phyloP scores from a whole-genome alignment of 2,888 invertebrate genomes.

The Macroteleia sp. region DNA sequence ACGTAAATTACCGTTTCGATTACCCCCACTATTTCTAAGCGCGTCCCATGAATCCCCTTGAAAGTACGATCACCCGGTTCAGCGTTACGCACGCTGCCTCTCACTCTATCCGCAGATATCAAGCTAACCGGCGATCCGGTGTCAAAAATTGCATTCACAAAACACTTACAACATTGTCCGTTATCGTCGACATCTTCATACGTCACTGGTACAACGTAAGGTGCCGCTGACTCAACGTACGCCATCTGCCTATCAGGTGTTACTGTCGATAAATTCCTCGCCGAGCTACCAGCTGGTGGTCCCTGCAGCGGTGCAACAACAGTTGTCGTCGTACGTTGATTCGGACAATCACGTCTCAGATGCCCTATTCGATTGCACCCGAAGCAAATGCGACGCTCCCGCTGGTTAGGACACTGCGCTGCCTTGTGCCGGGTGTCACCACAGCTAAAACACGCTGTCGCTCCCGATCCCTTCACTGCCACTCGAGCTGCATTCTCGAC shows the following conservation, averaged over 20 bases:
- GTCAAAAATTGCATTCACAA: constrained; percentile 1
- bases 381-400: constrained; percentile 2
- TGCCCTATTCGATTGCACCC: constrained; percentile 3
- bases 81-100: neutral
- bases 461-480: no score
- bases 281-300: neutral
- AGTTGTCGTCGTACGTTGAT: neutral
- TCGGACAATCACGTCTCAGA: constrained; percentile 6
- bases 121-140: constrained; percentile 2
- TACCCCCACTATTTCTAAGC: neutral
- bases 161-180: constrained; percentile 2
- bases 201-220: constrained; percentile 6
- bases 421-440: neutral
- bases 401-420: neutral
- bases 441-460: no score
- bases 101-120: neutral
- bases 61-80: neutral
- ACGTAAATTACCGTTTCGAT: neutral
- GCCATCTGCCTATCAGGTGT: neutral
- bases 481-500: neutral
- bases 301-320: no score
- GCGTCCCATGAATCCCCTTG: neutral
- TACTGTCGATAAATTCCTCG: neutral
- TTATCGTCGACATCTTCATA: neutral
- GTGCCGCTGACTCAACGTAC: constrained; percentile 4